Base-by-base conservation (phyloP, 2,797 vertebrate species). In the Arctocebus calabarensis region DNA sequence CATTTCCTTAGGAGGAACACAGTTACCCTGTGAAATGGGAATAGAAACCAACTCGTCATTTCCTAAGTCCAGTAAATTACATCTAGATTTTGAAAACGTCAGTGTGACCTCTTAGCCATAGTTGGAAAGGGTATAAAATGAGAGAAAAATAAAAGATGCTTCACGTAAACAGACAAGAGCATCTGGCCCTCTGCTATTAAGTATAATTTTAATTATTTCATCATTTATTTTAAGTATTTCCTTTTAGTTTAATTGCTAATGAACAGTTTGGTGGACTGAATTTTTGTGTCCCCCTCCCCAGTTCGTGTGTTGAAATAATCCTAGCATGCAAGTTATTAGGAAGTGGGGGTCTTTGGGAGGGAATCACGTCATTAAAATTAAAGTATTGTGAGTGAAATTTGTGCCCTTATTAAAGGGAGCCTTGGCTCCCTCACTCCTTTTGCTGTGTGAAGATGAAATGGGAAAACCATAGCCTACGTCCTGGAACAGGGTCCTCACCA, bases 131-230 rank as follows among this genome's bases (percentile, higher is more conserved):
- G 0, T 9, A 57, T 40, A 70, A 81, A 71, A 19, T 92, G 45
- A 92, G 25, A 82, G 52, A 88, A 96, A 96, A 59, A 59, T 27
- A 81, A 92, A 90, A 70, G 10, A 61, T 29, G 23, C 2, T 48
- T 12, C 37, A 62, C 83, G 25, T 25, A 57, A 22, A 95, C 85
- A 93, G 19, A 7, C 64, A 29, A 88, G 57, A 84, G 62, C 1
- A 13, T 11, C 32, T 68, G 32, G 4, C 40, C 7, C 27, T 78
- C 29, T 78, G 22, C 62, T 87, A 64, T 48, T 77, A 73, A 83
- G 64, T 86, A 32, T n/a, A 57, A 71, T 82, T 85, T 68, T 10
- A 79, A 93, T 45, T 77, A n/a, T 3, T 2, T 75, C 34, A 81
- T 8, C 32, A 55, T 55, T 62, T 52, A 43, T 84, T 61, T 77